phyloP scores from a whole-genome alignment of 2,888 invertebrate species.

The Monoplex corrugatus region DNA sequence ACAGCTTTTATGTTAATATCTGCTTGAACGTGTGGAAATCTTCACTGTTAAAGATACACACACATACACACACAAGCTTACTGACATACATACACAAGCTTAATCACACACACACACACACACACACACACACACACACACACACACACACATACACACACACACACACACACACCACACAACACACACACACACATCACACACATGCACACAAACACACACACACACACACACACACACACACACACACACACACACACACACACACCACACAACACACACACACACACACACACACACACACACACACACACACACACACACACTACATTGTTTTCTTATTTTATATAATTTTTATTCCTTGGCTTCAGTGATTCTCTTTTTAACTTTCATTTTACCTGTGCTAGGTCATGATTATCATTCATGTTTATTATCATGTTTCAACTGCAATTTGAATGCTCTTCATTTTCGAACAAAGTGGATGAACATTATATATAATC shows the following conservation, averaged over 20 bases:
- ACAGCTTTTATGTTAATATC: slow-evolving; percentile 32
- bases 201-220: too few relatives aligned
- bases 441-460: too few relatives aligned
- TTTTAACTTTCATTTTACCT: too few relatives aligned
- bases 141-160: background rate
- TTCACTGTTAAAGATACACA: background rate
- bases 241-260: background rate
- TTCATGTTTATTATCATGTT: too few relatives aligned
- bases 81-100: background rate
- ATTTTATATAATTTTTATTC: too few relatives aligned
- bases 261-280: background rate
- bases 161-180: background rate
- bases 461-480: too few relatives aligned
- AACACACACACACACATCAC: background rate
- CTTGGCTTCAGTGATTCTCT: too few relatives aligned
- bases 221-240: background rate
- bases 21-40: slow-evolving; percentile 21
- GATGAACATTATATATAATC: too few relatives aligned
- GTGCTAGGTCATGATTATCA: too few relatives aligned
- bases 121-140: background rate
- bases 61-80: background rate
- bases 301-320: background rate
- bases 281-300: background rate
- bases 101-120: slow-evolving; percentile 10
- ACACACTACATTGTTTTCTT: background rate